These are phyloP conservation scores for Meteorus colon DNA, from an alignment of 2,888 invertebrate genomes.

Conservation along the genomic window DNA sequence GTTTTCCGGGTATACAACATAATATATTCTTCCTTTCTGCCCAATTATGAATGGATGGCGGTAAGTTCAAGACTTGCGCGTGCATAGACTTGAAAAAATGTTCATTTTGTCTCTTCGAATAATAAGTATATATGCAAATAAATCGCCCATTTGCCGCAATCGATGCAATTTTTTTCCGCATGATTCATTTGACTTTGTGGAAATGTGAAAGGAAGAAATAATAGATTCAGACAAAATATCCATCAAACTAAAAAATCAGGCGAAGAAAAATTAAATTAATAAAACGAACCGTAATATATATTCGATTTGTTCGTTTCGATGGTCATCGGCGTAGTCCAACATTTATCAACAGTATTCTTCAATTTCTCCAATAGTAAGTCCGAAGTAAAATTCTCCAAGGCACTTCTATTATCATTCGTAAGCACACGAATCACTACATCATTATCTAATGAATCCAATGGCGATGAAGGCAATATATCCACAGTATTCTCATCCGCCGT, in stretches of 20 bases:
- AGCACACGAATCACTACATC: slow-evolving; percentile 65
- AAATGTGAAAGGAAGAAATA: not conserved
- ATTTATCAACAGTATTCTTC: slow-evolving; percentile 8
- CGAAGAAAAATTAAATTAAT: not conserved
- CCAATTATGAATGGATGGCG: slow-evolving; percentile 1
- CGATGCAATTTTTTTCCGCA: not conserved
- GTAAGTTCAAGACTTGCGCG: not conserved
- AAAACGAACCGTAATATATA: slow-evolving; percentile 60
- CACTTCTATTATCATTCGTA: slow-evolving; percentile 53
- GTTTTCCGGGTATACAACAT: not conserved
- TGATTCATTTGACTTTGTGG: not conserved
- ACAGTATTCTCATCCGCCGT: slow-evolving; percentile 56
- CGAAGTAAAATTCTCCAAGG: slow-evolving; percentile 61
- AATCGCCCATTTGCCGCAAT: not conserved
- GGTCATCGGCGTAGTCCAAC: slow-evolving; percentile 42
- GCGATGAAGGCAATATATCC: slow-evolving; percentile 53
- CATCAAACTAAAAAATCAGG: not conserved
- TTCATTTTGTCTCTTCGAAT: not conserved
- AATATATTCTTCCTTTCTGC: not conserved
- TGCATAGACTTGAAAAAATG: slow-evolving; percentile 12
- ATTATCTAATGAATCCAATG: slow-evolving; percentile 58
- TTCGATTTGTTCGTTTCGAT: slow-evolving; percentile 49
- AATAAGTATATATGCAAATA: slow-evolving; percentile 1
- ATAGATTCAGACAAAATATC: not conserved
- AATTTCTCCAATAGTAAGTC: slow-evolving; percentile 54